These are phyloP conservation scores for Poecilia picta DNA, from an alignment of 2,797 vertebrate species.

Conservation along the genomic window DNA sequence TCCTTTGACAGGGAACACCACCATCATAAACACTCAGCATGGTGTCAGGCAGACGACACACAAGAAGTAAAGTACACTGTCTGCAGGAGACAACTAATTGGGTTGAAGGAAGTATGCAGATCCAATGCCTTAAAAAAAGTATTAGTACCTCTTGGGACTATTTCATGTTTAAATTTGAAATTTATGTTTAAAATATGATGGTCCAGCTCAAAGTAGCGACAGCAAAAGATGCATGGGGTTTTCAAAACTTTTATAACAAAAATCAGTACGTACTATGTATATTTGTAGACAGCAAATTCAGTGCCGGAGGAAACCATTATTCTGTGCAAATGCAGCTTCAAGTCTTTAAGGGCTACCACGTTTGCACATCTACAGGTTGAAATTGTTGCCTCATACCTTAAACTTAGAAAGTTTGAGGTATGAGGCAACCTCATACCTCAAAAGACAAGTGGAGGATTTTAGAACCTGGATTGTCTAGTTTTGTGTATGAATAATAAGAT, in stretches of 20 bases:
- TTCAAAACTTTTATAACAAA: neutral
- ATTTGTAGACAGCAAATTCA: neutral
- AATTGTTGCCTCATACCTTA: neutral
- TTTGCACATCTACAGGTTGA: neutral
- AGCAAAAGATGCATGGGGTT: neutral
- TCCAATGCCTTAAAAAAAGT: neutral
- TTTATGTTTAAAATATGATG: neutral
- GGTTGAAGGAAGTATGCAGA: constrained; percentile 22
- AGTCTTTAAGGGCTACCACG: neutral
- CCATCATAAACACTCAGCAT: constrained; percentile 45
- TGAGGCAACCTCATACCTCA: too few relatives aligned
- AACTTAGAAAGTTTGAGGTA: neutral
- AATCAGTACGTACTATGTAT: neutral
- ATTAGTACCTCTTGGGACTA: neutral
- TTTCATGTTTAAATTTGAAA: neutral
- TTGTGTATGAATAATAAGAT: neutral
- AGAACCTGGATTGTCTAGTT: neutral
- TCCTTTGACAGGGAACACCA: constrained; percentile 28
- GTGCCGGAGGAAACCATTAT: too few relatives aligned
- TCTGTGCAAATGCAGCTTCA: neutral
- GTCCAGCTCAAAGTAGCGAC: neutral
- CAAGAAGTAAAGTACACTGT: constrained; percentile 33
- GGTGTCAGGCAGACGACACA: constrained; percentile 27
- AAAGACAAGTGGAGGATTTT: neutral
- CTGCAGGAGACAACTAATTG: constrained; percentile 21